A percentile compares a stretch with the other conserved stretches of the same genome.
Conservation (phyloP, 2,797 vertebrate genomes). For the Neosilurus hyrtlii region DNA sequence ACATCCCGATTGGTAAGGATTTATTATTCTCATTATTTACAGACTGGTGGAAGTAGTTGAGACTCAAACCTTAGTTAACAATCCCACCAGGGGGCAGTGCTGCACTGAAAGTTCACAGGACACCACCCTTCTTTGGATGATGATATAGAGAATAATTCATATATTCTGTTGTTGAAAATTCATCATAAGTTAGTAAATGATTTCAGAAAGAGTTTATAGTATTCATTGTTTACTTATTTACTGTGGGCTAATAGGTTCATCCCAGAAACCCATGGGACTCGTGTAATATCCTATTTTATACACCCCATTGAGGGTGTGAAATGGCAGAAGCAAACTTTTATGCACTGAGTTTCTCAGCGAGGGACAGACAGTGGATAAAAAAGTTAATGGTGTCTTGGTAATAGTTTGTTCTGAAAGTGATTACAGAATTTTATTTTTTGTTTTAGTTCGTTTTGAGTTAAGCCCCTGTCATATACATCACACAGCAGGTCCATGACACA, state of each 20-base stretch:
- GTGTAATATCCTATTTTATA: not conserved
- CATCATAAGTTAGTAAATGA: not conserved
- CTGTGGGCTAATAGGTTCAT: not conserved
- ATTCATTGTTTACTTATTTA: not conserved
- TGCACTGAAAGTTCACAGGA: not conserved
- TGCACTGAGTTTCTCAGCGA: not conserved
- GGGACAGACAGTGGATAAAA: not conserved
- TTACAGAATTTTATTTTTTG: not conserved
- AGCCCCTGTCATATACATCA: no score
- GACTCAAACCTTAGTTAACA: not conserved
- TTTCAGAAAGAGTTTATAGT: not conserved
- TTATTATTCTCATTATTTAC: not conserved
- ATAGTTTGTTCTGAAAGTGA: not conserved
- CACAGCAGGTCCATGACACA: no score
- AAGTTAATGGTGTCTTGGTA: not conserved
- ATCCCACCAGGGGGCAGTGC: not conserved
- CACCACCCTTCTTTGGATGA: not conserved
- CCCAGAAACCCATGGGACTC: not conserved
- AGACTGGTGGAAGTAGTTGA: not conserved
- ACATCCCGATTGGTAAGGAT: conserved; percentile 69
- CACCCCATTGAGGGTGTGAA: not conserved
- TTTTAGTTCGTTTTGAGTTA: no score
- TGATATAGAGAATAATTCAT: not conserved
- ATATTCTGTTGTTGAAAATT: not conserved
- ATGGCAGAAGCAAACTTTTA: not conserved